These are phyloP conservation scores for Turritopsis rubra DNA, from an alignment of 30 jellyfish, hydroid and myxozoan species.

Conservation along the genomic window DNA sequence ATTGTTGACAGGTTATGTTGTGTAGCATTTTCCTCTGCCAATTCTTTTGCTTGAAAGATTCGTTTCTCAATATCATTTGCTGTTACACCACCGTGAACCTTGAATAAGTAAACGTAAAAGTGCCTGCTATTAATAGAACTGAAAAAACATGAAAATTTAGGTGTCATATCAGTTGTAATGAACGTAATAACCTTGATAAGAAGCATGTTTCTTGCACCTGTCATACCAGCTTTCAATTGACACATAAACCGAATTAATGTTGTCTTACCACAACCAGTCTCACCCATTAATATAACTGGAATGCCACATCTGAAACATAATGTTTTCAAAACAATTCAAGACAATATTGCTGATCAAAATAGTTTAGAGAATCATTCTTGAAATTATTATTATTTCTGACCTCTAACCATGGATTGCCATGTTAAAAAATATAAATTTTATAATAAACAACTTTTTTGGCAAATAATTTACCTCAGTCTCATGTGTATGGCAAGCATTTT, in stretches of 20 bases:
- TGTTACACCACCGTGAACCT: constrained; percentile 73
- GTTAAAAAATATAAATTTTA: no score
- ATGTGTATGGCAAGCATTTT: constrained; percentile 66
- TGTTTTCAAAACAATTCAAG: no score
- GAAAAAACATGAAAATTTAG: no score
- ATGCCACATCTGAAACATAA: constrained; percentile 38
- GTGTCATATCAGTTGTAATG: no score
- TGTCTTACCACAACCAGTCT: constrained; percentile 74
- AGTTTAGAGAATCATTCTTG: neutral
- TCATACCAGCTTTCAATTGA: constrained; percentile 32
- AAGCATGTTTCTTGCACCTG: constrained; percentile 41
- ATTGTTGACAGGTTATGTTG: constrained; percentile 9
- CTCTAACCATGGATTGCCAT: neutral
- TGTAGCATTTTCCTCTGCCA: constrained; percentile 30
- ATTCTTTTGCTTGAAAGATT: constrained; percentile 28
- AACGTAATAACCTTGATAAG: constrained; percentile 35
- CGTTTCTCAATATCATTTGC: constrained; percentile 26
- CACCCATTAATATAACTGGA: constrained; percentile 70
- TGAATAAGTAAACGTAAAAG: neutral
- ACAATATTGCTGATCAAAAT: neutral
- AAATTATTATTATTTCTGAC: no score
- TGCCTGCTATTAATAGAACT: no score
- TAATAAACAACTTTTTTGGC: neutral
- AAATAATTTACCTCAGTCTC: constrained; percentile 55
- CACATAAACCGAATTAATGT: constrained; percentile 57